These are phyloP conservation scores for Caenorhabditis wallacei DNA, from an alignment of 2,888 invertebrate species.

Conservation along the genomic window DNA sequence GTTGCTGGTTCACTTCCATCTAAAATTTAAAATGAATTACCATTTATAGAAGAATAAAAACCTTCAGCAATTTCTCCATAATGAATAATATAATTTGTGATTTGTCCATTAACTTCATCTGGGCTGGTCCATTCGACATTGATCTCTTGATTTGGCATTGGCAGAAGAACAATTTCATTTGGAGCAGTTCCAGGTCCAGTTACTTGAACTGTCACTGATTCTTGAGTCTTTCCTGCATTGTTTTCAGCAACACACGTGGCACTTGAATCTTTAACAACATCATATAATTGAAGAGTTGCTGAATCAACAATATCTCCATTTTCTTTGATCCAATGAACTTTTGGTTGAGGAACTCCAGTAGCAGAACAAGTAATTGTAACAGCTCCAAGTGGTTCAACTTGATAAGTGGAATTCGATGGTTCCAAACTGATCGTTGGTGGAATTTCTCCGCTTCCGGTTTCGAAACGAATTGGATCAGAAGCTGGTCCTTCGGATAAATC, in stretches of 20 bases:
- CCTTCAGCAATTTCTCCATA: conserved; percentile 80
- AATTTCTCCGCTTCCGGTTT: conserved; percentile 81
- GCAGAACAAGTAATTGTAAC: conserved; percentile 77
- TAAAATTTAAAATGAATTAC: conserved; percentile 30
- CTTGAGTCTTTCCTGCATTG: conserved; percentile 80
- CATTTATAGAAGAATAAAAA: conserved; percentile 19
- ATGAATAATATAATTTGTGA: conserved; percentile 79
- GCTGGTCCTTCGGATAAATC: conserved; percentile 82
- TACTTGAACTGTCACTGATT: conserved; percentile 75
- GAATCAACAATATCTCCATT: conserved; percentile 75
- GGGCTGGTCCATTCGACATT: conserved; percentile 83
- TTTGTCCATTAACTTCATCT: conserved; percentile 81
- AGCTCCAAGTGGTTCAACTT: conserved; percentile 76
- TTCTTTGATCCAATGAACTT: conserved; percentile 79
- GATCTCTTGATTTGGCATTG: conserved; percentile 79
- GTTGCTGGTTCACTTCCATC: conserved; percentile 75
- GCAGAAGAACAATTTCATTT: conserved; percentile 80
- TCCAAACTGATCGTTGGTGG: conserved; percentile 78
- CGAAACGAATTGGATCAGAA: conserved; percentile 76
- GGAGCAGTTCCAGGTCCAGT: conserved; percentile 82
- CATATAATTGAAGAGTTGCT: conserved; percentile 58
- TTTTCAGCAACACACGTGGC: conserved; percentile 81
- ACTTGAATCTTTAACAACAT: conserved; percentile 75
- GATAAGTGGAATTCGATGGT: conserved; percentile 72
- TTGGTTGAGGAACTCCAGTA: conserved; percentile 79